Percentiles rank a stretch among this genome's conserved stretches.
phyloP scores from a whole-genome alignment of 2,113 vertebrate genomes.

The Scortum barcoo region DNA sequence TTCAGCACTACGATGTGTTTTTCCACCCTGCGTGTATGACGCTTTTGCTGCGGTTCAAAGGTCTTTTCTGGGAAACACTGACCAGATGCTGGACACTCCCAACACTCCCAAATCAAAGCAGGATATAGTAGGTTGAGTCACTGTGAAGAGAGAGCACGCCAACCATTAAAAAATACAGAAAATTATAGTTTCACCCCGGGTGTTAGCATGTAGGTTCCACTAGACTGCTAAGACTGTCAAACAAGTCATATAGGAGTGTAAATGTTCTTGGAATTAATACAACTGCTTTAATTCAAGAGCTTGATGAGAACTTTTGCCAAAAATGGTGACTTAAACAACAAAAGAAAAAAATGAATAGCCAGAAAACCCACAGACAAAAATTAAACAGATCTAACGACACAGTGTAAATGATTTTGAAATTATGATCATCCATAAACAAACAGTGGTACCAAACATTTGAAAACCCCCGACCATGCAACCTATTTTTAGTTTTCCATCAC shows the following conservation, averaged over 20 bases:
- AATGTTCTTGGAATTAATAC: too few relatives aligned
- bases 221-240: not conserved
- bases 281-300: too few relatives aligned
- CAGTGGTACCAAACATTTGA: too few relatives aligned
- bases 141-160: not conserved
- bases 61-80: not conserved
- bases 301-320: too few relatives aligned
- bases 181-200: not conserved
- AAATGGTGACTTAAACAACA: too few relatives aligned
- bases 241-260: not conserved
- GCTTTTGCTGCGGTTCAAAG: not conserved
- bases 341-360: too few relatives aligned
- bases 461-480: too few relatives aligned
- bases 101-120: not conserved
- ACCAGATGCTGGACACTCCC: not conserved
- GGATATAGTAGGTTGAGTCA: not conserved
- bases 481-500: too few relatives aligned
- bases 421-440: too few relatives aligned
- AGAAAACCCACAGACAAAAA: too few relatives aligned
- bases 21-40: not conserved
- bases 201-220: not conserved
- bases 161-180: not conserved
- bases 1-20: constrained; percentile 18
- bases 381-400: too few relatives aligned
- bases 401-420: too few relatives aligned